These are phyloP conservation scores for Gavialis gangeticus DNA, from an alignment of 2,113 vertebrate species.

Conservation along the genomic window DNA sequence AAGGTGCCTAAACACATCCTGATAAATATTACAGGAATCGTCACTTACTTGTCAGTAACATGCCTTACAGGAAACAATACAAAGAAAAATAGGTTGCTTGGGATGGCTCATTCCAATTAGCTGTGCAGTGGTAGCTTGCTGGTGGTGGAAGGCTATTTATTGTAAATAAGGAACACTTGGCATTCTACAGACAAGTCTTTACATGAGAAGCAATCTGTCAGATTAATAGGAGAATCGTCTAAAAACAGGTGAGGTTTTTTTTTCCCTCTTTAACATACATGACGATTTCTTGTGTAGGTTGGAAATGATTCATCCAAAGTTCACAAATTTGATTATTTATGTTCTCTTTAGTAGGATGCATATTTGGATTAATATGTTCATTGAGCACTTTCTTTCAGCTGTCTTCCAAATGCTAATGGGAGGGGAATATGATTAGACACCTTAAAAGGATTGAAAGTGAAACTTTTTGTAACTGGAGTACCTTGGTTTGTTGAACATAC, in stretches of 20 bases:
- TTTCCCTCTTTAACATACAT: background rate
- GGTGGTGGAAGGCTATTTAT: background rate
- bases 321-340: background rate
- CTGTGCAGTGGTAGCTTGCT: fast-evolving
- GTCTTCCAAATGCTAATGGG: background rate
- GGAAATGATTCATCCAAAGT: background rate
- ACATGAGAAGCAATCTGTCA: background rate
- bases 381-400: background rate
- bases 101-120: fast-evolving
- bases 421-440: background rate
- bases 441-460: background rate
- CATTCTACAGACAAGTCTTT: background rate
- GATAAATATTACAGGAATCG: fast-evolving
- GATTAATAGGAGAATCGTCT: background rate
- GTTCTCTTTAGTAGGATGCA: background rate
- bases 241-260: background rate
- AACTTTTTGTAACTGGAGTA: background rate
- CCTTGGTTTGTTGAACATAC: background rate
- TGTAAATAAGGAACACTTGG: background rate
- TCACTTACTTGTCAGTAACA: fast-evolving
- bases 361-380: background rate
- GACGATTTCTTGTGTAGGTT: background rate
- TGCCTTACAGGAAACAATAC: fast-evolving
- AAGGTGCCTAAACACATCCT: fast-evolving
- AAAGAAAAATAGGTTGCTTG: fast-evolving